Evolutionary conservation across 2,797 vertebrate species (phyloP).

Genomic region (Spondyliosoma cantharus): DNA sequence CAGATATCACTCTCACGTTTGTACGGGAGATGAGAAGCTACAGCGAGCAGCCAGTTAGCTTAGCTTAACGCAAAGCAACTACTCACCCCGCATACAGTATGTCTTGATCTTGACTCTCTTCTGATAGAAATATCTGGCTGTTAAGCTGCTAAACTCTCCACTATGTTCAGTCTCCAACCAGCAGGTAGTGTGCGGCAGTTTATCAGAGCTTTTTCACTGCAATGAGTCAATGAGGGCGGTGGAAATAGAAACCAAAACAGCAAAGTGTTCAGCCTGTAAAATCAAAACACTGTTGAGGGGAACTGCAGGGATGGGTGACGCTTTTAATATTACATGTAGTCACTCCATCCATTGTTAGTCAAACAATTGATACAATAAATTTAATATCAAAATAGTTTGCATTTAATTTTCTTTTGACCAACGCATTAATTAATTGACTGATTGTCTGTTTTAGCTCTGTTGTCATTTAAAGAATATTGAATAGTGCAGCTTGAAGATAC

Average conservation of each 20-base stretch:
- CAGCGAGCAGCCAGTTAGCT: background rate
- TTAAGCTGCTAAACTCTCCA: background rate
- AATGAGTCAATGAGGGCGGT: too few relatives aligned
- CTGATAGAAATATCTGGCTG: background rate
- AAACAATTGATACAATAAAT: too few relatives aligned
- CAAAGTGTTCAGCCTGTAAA: background rate
- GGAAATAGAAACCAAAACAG: background rate
- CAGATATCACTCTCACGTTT: background rate
- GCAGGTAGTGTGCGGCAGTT: background rate
- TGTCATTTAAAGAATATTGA: background rate
- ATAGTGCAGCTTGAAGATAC: background rate
- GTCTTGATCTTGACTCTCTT: background rate
- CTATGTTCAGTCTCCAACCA: background rate
- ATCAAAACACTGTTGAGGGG: background rate
- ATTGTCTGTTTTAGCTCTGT: too few relatives aligned
- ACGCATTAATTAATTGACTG: too few relatives aligned
- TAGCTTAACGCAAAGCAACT: constrained; percentile 7
- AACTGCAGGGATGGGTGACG: background rate
- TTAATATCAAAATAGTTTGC: too few relatives aligned
- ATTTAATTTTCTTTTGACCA: too few relatives aligned
- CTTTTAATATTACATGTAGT: background rate
- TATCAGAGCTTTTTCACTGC: background rate
- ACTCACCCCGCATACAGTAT: background rate
- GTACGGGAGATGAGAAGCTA: background rate
- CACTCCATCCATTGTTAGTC: background rate